phyloP scores from a whole-genome alignment of 2,888 invertebrate species.

The Bellardia pandia region DNA sequence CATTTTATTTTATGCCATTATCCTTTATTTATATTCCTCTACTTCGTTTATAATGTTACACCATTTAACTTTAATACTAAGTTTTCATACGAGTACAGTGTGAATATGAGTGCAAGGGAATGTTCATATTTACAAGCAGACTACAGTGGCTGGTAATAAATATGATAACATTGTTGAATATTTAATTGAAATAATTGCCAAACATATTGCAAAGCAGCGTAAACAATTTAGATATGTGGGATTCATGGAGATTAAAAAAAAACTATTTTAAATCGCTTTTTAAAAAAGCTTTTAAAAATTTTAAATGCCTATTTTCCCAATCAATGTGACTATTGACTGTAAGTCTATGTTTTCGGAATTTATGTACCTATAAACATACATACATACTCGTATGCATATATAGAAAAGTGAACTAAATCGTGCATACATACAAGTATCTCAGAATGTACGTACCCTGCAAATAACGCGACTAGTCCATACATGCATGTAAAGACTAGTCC shows the following conservation, averaged over 20 bases:
- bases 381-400: not conserved
- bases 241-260: too few relatives aligned
- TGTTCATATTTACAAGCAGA: conserved; percentile 28
- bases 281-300: too few relatives aligned
- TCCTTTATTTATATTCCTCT: conserved; percentile 56
- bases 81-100: conserved; percentile 19
- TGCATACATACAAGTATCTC: conserved; percentile 7
- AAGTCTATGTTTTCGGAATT: not conserved
- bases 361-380: not conserved
- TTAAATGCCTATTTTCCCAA: too few relatives aligned
- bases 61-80: conserved; percentile 69
- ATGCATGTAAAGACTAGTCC: too few relatives aligned
- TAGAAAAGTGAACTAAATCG: conserved; percentile 7
- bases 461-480: too few relatives aligned
- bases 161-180: not conserved
- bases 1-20: conserved; percentile 51
- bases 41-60: conserved; percentile 63
- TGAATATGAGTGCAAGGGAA: conserved; percentile 15
- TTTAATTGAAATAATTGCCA: too few relatives aligned
- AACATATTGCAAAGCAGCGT: too few relatives aligned
- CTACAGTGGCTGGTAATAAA: conserved; percentile 6
- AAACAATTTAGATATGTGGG: too few relatives aligned
- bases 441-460: not conserved
- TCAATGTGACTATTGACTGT: not conserved
- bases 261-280: too few relatives aligned